These are phyloP conservation scores for Halcyon malimbica DNA, from an alignment of 2,113 vertebrate species.

Conservation along the genomic window DNA sequence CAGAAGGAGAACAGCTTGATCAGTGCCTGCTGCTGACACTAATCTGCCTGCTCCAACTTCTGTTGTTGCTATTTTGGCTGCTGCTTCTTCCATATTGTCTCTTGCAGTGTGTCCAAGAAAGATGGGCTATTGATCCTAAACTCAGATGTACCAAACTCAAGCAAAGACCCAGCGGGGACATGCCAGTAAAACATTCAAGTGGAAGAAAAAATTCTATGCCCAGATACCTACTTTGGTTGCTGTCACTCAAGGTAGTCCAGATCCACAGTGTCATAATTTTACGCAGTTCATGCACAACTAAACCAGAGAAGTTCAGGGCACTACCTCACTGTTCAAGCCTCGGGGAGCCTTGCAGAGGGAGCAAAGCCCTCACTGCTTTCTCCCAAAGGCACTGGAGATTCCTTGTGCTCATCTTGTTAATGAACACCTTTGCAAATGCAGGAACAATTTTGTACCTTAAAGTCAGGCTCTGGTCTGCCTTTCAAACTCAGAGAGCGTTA, in stretches of 20 bases:
- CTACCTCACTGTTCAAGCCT: background rate
- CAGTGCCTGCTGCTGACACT: conserved; percentile 59
- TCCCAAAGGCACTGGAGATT: background rate
- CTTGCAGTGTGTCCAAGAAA: conserved; percentile 16
- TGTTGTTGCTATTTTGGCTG: conserved; percentile 68
- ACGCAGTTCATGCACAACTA: background rate
- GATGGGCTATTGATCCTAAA: background rate
- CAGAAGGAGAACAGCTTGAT: conserved; percentile 75
- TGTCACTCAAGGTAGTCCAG: background rate
- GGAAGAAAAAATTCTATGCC: background rate
- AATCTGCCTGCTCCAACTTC: conserved; percentile 59
- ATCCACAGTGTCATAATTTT: background rate
- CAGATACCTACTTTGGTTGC: background rate
- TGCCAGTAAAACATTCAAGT: background rate
- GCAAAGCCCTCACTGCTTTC: background rate
- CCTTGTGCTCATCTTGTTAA: background rate
- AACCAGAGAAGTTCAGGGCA: background rate
- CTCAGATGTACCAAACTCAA: background rate
- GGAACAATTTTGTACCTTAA: background rate
- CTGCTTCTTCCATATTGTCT: conserved; percentile 45
- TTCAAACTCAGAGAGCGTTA: background rate
- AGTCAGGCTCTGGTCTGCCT: background rate
- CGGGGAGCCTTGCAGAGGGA: background rate
- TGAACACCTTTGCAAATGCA: background rate
- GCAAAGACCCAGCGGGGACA: background rate